Conservation (phyloP, 2,888 invertebrate genomes). For the Troglohyphantes excavatus region DNA sequence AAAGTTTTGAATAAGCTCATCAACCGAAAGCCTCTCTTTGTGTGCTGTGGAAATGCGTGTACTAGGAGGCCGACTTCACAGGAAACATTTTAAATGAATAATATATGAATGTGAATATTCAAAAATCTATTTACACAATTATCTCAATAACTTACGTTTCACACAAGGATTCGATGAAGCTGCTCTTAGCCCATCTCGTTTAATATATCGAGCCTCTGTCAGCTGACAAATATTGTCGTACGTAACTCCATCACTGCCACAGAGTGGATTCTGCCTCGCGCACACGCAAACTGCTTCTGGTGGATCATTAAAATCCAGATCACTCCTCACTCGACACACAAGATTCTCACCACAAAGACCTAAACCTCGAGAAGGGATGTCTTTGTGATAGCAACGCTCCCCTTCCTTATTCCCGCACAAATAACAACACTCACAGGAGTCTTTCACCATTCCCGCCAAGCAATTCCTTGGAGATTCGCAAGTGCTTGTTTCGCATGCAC, state of each 20-base stretch:
- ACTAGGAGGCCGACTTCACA: too few relatives aligned
- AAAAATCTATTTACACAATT: too few relatives aligned
- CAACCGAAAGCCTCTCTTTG: too few relatives aligned
- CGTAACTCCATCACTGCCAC: slow-evolving; percentile 85
- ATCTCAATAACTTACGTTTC: slow-evolving; percentile 81
- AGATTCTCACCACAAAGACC: slow-evolving; percentile 84
- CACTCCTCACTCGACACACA: slow-evolving; percentile 83
- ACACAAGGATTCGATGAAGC: slow-evolving; percentile 84
- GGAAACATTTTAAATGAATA: too few relatives aligned
- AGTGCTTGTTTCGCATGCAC: slow-evolving; percentile 79
- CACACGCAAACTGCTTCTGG: slow-evolving; percentile 85
- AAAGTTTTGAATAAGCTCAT: too few relatives aligned
- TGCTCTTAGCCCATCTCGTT: slow-evolving; percentile 82
- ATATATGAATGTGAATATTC: too few relatives aligned
- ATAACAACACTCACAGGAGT: slow-evolving; percentile 85
- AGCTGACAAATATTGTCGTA: slow-evolving; percentile 84
- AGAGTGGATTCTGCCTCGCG: slow-evolving; percentile 83
- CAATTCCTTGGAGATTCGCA: slow-evolving; percentile 83
- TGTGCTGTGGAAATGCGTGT: too few relatives aligned
- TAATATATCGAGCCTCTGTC: slow-evolving; percentile 81
- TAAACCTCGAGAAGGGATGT: slow-evolving; percentile 79
- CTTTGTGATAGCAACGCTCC: slow-evolving; percentile 84
- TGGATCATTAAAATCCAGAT: slow-evolving; percentile 82
- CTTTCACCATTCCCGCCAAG: slow-evolving; percentile 84
- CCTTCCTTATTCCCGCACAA: slow-evolving; percentile 84